A percentile compares a stretch with the other conserved stretches of the same genome.
Evolutionary conservation across 2,888 invertebrate genomes (phyloP).

Genomic region (Ochropleura leucogaster): DNA sequence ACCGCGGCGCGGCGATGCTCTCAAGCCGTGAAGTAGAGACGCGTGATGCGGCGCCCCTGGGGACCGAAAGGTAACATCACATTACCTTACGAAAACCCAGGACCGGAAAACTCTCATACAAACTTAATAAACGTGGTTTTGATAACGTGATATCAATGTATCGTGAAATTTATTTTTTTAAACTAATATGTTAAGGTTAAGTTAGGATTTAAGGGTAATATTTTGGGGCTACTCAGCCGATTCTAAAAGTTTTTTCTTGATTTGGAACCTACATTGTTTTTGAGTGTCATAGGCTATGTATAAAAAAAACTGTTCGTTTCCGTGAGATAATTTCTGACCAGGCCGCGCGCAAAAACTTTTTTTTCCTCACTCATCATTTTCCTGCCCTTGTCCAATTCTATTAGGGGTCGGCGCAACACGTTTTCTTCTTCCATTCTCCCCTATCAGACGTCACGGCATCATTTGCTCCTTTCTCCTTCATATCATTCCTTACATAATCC

Average conservation of each 20-base stretch:
- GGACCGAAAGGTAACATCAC: constrained; percentile 62
- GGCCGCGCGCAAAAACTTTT: not conserved
- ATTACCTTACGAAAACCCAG: constrained; percentile 62
- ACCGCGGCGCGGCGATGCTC: constrained; percentile 54
- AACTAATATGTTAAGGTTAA: not conserved
- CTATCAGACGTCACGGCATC: no score
- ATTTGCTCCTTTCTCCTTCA: no score
- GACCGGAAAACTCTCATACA: constrained; percentile 54
- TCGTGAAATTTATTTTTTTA: constrained; percentile 1
- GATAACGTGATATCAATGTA: constrained; percentile 22
- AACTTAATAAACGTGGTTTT: constrained; percentile 59
- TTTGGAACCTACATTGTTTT: not conserved
- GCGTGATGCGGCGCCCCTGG: constrained; percentile 59
- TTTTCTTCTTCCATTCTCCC: no score
- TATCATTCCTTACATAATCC: no score
- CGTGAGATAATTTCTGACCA: not conserved
- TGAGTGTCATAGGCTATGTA: not conserved
- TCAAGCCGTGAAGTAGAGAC: constrained; percentile 58
- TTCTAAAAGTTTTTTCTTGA: not conserved
- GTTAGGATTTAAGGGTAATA: not conserved
- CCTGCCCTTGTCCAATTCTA: no score
- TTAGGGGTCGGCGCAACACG: no score
- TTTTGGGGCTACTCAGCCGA: not conserved
- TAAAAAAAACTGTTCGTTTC: not conserved
- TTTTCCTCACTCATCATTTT: no score